Percentiles rank a stretch among this genome's conserved stretches.
Evolutionary conservation across 2,888 invertebrate genomes (phyloP).

Genomic region (Coecobrya sp.): DNA sequence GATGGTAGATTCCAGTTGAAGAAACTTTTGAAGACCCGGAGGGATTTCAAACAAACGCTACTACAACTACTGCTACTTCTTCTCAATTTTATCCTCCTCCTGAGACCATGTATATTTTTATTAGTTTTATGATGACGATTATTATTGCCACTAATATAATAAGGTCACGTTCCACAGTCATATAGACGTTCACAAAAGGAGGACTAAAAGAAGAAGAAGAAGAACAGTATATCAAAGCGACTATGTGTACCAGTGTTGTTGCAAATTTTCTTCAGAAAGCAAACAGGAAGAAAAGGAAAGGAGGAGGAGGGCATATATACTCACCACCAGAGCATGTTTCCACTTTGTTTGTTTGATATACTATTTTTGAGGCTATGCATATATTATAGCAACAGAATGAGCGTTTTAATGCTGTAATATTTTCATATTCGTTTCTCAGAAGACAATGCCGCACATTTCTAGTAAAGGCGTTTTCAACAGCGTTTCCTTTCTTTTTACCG

Average conservation of each 20-base stretch:
- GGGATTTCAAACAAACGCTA: conserved; percentile 75
- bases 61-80: conserved; percentile 29
- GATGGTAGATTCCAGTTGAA: conserved; percentile 71
- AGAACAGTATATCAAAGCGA: neutral
- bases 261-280: conserved; percentile 1
- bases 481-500: conserved; percentile 34
- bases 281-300: neutral
- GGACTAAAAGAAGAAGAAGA: conserved; percentile 13
- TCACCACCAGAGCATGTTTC: conserved; percentile 3
- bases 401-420: no score
- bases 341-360: neutral
- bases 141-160: conserved; percentile 74
- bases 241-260: conserved; percentile 7
- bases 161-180: conserved; percentile 77
- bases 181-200: conserved; percentile 11
- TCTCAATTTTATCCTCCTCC: conserved; percentile 4
- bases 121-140: conserved; percentile 68
- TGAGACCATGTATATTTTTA: conserved; percentile 52
- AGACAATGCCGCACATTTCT: neutral
- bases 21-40: conserved; percentile 73
- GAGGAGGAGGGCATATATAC: neutral
- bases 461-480: neutral
- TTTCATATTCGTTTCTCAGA: neutral
- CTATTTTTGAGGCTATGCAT: neutral
- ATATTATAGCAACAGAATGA: no score